Base-by-base conservation (phyloP, 2,888 invertebrate species). In the Odontocerum albicorne region DNA sequence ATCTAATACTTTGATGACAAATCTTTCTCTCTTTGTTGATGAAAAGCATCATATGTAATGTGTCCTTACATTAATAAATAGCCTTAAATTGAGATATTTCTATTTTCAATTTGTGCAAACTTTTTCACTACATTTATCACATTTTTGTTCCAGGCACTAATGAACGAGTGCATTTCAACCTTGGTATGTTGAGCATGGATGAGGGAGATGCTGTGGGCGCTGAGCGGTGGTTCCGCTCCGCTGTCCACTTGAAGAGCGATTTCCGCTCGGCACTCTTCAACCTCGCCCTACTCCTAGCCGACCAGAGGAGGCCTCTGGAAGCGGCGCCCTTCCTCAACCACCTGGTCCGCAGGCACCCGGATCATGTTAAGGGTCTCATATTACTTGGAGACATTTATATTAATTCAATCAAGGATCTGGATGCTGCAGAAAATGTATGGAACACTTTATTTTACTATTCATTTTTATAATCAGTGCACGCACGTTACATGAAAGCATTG, bases 161-260 rank as follows among this genome's bases (percentile, higher is more conserved):
- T 70, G 94, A 96, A 69, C 83, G 95, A 57, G 90, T 96, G 3
- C 92, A 92, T 72, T 97, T 97, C 73, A 96, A 96, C 77, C 79
- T 96, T 49, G 96, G 95, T 62, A 96, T 97, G 96, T 75, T 97
- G 38, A 90, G 95, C 35, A 96, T 96, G 95, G 96, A 97, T 70
- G 93, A 94, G 66, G 86, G 89, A 36, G 90, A 95, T 68, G 90
- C 88, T 35, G 86, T 85, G 27, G 88, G 89, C 65, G 96, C 96
- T 0, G 95, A 96, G 70, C 84, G 88, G 50, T 94, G 92, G 88
- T 96, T 96, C 72, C 84, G 92, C 47, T 86, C 89, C 54, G 94
- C 96, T 1, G 89, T 93, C 1, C 88, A 90, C 64, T 75, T 92
- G 10, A 94, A 94, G 67, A 87, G 88, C 2, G 90, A 92, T 74